A percentile compares a stretch with the other conserved stretches of the same genome.
phyloP scores from a whole-genome alignment of 1,140 invertebrate species.

The Hormaphis cornu region DNA sequence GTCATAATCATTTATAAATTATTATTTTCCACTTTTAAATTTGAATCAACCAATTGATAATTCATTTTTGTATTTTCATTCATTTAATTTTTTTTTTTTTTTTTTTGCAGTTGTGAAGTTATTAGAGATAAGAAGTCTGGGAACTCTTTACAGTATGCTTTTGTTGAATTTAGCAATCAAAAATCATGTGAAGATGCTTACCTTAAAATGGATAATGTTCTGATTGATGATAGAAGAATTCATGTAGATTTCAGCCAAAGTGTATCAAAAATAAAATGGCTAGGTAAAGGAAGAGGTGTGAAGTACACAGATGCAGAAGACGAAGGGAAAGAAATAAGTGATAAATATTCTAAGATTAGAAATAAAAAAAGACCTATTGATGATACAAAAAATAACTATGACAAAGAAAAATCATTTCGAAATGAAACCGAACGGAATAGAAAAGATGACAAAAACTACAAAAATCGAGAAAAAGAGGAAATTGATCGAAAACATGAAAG shows the following conservation, averaged over 20 bases:
- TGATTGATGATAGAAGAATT: constrained; percentile 96
- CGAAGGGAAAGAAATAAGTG: constrained; percentile 19
- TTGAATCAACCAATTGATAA: too few species aligned
- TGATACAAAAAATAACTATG: background rate
- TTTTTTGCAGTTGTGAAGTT: constrained; percentile 74
- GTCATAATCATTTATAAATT: too few species aligned
- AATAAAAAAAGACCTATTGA: background rate
- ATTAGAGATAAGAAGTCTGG: constrained; percentile 87
- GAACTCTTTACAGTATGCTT: constrained; percentile 97
- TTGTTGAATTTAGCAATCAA: constrained; percentile 94
- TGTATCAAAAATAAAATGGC: constrained; percentile 84
- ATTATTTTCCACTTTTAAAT: too few species aligned
- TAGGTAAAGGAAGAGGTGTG: constrained; percentile 68
- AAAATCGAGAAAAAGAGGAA: constrained; percentile 20
- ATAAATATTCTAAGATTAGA: constrained; percentile 10
- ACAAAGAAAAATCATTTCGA: background rate
- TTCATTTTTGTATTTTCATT: too few species aligned
- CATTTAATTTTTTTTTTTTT: constrained; percentile 5
- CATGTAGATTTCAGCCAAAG: constrained; percentile 99
- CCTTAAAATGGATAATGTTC: constrained; percentile 99
- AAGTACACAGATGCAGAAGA: constrained; percentile 42
- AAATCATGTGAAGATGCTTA: constrained; percentile 96
- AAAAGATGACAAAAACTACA: background rate
- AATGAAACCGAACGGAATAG: background rate
- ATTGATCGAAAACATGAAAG: constrained; percentile 24